These are phyloP conservation scores for Sus cebifrons DNA, from an alignment of 2,797 vertebrate genomes.

Conservation along the genomic window DNA sequence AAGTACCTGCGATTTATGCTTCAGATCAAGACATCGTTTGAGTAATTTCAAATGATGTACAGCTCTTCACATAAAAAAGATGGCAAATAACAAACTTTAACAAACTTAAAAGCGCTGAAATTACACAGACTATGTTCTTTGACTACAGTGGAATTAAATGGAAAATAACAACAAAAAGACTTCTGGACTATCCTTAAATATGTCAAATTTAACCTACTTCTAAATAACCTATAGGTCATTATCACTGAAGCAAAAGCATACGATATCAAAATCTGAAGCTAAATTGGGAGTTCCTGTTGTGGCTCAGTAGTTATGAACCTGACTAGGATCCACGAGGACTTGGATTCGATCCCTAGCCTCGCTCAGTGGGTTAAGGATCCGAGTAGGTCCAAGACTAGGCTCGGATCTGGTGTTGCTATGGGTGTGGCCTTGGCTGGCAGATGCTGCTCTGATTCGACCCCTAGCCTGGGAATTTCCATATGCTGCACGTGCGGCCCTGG, in stretches of 20 bases:
- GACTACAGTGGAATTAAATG: conserved; percentile 11
- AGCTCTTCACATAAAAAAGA: conserved; percentile 69
- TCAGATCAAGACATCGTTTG: conserved; percentile 55
- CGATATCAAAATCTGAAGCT: conserved; percentile 23
- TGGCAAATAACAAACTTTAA: background rate
- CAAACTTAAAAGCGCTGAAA: conserved; percentile 38
- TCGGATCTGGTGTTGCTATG: too few species aligned
- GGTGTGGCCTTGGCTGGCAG: too few species aligned
- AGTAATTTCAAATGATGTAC: conserved; percentile 73
- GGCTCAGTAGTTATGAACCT: too few species aligned
- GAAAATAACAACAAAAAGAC: background rate
- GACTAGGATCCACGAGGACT: too few species aligned
- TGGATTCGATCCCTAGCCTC: too few species aligned
- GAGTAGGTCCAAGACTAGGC: too few species aligned
- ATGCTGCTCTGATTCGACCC: too few species aligned
- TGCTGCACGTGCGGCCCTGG: too few species aligned
- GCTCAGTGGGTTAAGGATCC: too few species aligned
- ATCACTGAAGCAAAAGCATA: background rate
- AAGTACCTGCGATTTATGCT: conserved; percentile 60
- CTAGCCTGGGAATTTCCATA: too few species aligned
- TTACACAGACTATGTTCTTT: conserved; percentile 3
- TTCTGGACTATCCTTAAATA: conserved; percentile 33
- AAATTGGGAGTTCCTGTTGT: too few species aligned
- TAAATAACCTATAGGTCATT: background rate
- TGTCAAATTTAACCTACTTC: conserved; percentile 56